Evolutionary conservation across 1,140 invertebrate genomes (phyloP).

Genomic region (Diachasma alloeum): DNA sequence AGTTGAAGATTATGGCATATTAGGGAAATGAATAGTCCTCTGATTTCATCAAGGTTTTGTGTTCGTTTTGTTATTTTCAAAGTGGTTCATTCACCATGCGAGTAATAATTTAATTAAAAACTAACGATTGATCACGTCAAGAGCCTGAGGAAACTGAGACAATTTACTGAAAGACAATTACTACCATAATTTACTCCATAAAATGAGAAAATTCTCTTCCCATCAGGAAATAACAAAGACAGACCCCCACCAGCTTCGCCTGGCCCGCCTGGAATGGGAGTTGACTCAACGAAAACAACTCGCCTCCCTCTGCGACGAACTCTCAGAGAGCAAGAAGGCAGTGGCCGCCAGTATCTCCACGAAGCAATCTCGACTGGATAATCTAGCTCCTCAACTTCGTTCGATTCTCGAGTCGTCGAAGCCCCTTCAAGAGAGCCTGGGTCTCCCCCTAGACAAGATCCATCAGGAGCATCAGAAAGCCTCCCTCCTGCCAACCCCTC

Average conservation of each 20-base stretch:
- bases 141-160: no score
- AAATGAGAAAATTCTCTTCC: slow-evolving; percentile 39
- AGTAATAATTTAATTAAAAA: no score
- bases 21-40: no score
- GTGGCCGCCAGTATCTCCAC: slow-evolving; percentile 79
- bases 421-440: slow-evolving; percentile 89
- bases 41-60: no score
- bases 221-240: slow-evolving; percentile 71
- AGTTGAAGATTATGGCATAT: no score
- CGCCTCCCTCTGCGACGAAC: slow-evolving; percentile 77
- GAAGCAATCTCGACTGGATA: slow-evolving; percentile 83
- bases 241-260: slow-evolving; percentile 80
- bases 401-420: slow-evolving; percentile 82
- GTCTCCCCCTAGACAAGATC: slow-evolving; percentile 80
- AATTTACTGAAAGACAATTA: no score
- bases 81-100: no score
- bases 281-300: slow-evolving; percentile 87
- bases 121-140: no score
- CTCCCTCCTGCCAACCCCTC: slow-evolving; percentile 77
- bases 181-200: no score
- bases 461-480: slow-evolving; percentile 79
- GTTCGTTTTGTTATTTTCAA: no score
- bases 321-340: slow-evolving; percentile 80
- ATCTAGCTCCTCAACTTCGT: slow-evolving; percentile 81
- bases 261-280: slow-evolving; percentile 92